These are phyloP conservation scores for Eristalinus aeneus DNA, from an alignment of 2,888 invertebrate species.

Conservation along the genomic window DNA sequence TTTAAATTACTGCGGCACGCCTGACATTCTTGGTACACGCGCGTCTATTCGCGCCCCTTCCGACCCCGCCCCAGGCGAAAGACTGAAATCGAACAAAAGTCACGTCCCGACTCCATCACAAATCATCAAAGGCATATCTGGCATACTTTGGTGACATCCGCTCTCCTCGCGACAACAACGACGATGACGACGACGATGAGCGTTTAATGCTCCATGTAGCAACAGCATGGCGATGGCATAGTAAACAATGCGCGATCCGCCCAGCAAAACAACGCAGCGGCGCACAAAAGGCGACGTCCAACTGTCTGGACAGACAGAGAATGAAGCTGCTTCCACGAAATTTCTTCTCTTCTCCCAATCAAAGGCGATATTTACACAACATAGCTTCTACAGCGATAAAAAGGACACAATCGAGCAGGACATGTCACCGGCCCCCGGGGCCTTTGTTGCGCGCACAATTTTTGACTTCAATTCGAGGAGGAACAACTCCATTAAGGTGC, in stretches of 20 bases:
- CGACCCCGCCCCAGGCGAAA: neutral
- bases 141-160: slow-evolving; percentile 65
- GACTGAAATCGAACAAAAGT: slow-evolving; percentile 58
- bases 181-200: slow-evolving; percentile 38
- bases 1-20: slow-evolving; percentile 70
- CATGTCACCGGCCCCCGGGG: slow-evolving; percentile 28
- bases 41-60: slow-evolving; percentile 13
- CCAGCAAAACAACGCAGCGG: slow-evolving; percentile 24
- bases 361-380: slow-evolving; percentile 63
- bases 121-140: slow-evolving; percentile 69
- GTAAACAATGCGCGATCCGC: neutral
- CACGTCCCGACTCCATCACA: slow-evolving; percentile 69
- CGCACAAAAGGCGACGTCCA: slow-evolving; percentile 10
- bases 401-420: slow-evolving; percentile 47
- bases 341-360: slow-evolving; percentile 3
- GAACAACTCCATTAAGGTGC: slow-evolving; percentile 62
- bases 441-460: slow-evolving; percentile 31
- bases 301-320: neutral
- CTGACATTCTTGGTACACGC: slow-evolving; percentile 65
- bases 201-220: slow-evolving; percentile 50
- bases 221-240: neutral
- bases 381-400: slow-evolving; percentile 42
- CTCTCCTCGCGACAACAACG: slow-evolving; percentile 2
- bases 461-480: slow-evolving; percentile 7
- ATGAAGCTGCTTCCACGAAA: slow-evolving; percentile 57